These are phyloP conservation scores for Caenorhabditis drosophilae DNA, from an alignment of 2,888 invertebrate species.

Conservation along the genomic window DNA sequence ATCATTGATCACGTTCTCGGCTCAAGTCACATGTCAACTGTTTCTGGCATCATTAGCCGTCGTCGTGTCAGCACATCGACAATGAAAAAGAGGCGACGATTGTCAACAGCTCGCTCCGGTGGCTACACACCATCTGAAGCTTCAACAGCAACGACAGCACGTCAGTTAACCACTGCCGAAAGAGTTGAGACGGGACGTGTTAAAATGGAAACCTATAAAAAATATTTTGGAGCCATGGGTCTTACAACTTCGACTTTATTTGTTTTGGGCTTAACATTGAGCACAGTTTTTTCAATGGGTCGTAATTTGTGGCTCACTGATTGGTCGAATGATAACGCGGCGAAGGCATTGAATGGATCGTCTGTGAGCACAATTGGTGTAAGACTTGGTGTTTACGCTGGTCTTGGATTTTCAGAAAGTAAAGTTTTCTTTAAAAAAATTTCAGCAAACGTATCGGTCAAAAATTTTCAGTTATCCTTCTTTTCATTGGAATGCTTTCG, in stretches of 20 bases:
- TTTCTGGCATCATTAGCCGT: conserved; percentile 61
- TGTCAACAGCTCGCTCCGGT: conserved; percentile 15
- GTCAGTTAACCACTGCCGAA: conserved; percentile 60
- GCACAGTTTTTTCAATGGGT: conserved; percentile 62
- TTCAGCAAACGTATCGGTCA: neutral
- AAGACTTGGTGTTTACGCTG: conserved; percentile 65
- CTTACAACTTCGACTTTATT: conserved; percentile 52
- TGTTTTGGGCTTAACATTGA: conserved; percentile 57
- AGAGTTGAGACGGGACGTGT: conserved; percentile 67
- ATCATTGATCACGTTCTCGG: conserved; percentile 60
- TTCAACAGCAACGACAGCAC: conserved; percentile 22
- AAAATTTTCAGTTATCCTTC: conserved; percentile 52
- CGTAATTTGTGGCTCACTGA: conserved; percentile 68
- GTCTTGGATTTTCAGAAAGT: conserved; percentile 65
- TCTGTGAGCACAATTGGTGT: conserved; percentile 43
- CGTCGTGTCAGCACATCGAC: conserved; percentile 38
- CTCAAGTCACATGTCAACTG: conserved; percentile 64
- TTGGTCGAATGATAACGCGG: conserved; percentile 67
- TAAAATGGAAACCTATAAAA: conserved; percentile 59
- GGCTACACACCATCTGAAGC: conserved; percentile 18
- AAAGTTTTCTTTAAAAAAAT: neutral
- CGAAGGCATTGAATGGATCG: conserved; percentile 20
- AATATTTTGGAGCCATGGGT: conserved; percentile 66
- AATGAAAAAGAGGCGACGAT: conserved; percentile 40
- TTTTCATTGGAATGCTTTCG: conserved; percentile 66